Evolutionary conservation across 2,888 invertebrate species (phyloP).

Genomic region (Heliconius ethilla): DNA sequence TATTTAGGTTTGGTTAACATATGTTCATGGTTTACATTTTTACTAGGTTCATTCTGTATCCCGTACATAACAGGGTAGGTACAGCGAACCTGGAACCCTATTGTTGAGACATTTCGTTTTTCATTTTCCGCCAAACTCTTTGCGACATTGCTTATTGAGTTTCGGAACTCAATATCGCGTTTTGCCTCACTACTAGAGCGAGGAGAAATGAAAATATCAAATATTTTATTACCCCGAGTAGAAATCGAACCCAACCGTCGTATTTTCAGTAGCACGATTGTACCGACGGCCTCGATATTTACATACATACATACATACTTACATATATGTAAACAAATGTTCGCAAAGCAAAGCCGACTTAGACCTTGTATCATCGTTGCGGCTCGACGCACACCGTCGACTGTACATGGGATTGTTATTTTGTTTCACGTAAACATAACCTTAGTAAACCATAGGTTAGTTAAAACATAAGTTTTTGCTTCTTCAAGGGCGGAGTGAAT

Average conservation of each 20-base stretch:
- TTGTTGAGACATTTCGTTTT: background rate
- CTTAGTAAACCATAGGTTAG: background rate
- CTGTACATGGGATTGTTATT: conserved; percentile 34
- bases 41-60: background rate
- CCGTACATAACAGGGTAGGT: background rate
- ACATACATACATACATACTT: conserved; percentile 4
- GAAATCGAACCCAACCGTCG: background rate
- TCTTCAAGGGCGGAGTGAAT: background rate
- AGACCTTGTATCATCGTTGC: conserved; percentile 45
- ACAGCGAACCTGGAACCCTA: background rate
- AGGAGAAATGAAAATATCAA: background rate
- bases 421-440: background rate
- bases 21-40: background rate
- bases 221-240: background rate
- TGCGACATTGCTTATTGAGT: background rate
- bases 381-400: conserved; percentile 47
- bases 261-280: too few species aligned
- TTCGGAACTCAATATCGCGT: background rate
- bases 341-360: conserved; percentile 28
- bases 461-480: background rate
- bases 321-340: background rate
- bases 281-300: background rate
- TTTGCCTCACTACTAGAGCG: background rate
- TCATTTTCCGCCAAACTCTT: background rate
- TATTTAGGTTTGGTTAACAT: too few species aligned